Base-by-base conservation (phyloP, 2,113 vertebrate species). In the Talpa occidentalis region DNA sequence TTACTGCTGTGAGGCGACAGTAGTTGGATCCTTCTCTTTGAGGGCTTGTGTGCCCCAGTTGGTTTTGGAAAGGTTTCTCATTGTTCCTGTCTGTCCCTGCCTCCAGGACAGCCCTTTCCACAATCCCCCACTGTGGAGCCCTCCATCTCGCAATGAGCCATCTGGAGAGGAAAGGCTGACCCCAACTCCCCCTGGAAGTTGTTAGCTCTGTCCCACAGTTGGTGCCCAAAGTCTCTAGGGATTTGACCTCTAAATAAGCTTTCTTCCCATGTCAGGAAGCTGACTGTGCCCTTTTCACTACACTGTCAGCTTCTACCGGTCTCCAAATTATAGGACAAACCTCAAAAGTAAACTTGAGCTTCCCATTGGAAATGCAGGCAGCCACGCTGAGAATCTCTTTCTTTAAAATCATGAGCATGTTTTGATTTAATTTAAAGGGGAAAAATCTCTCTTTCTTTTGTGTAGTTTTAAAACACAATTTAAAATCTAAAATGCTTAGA, bases 181-280 rank as follows among this genome's bases (percentile, higher is more conserved):
- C 78, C 11, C 37, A 66, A 7, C 1, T 97, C 96, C 97, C 96
- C 40, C 44, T 35, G 96, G 93, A 96, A 88, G 96, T 93, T 94
- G 93, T 97, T 97, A 97, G 91, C 72, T 52, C 83, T 78, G 54
- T 73, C 94, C 86, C 67, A 74, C 93, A 84, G 83, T 96, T 95
- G 91, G 89, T 35, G 24, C 44, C 78, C 35, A 42, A 70, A 11
- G 72, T 54, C 77, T 88, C 83, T 22, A 22, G 72, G 44, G 93
- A 84, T 10, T 60, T 56, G 67, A 88, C 91, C 90, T 67, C 74
- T 94, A 88, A 56, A 80, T 74, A 22, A 82, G 40, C 83, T 80
- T 89, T 87, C 94, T 90, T 90, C 84, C 54, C 47, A 16, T 90
- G 83, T 89, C 93, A 92, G 37, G 86, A 94, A 95, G 42, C 37